Evolutionary conservation across 2,888 invertebrate species (phyloP).

Genomic region (Amblyteles armatorius): DNA sequence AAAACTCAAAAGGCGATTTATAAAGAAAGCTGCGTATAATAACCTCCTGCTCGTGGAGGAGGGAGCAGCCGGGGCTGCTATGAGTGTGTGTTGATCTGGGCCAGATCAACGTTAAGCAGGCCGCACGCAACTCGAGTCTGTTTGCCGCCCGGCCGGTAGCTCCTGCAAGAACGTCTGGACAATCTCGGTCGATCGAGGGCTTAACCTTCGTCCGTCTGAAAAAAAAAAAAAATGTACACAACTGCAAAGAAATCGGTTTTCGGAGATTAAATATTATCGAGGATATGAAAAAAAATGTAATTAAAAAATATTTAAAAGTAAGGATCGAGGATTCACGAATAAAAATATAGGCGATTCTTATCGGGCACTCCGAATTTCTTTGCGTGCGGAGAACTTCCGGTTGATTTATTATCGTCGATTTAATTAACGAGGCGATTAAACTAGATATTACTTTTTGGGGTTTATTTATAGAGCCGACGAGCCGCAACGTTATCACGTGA

Average conservation of each 20-base stretch:
- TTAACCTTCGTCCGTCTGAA: slow-evolving; percentile 65
- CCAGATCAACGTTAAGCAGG: slow-evolving; percentile 82
- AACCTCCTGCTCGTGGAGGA: slow-evolving; percentile 53
- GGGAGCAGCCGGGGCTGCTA: slow-evolving; percentile 52
- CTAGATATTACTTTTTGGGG: not conserved
- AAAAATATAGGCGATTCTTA: not conserved
- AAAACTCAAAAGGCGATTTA: slow-evolving; percentile 62
- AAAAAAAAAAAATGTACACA: not conserved
- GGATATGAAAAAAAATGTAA: not conserved
- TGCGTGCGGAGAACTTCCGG: not conserved
- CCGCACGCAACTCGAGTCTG: slow-evolving; percentile 79
- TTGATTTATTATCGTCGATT: not conserved
- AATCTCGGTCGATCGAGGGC: slow-evolving; percentile 68
- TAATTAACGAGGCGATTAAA: not conserved
- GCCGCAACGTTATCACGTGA: not conserved
- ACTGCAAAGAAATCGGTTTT: not conserved
- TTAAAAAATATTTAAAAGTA: not conserved
- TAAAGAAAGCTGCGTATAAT: slow-evolving; percentile 71
- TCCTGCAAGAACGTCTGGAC: slow-evolving; percentile 65
- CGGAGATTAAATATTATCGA: not conserved
- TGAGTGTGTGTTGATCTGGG: slow-evolving; percentile 79
- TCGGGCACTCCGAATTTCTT: not conserved
- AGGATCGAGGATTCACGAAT: not conserved
- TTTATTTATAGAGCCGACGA: not conserved
- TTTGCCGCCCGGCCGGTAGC: slow-evolving; percentile 65